These are phyloP conservation scores for Myrmecobius fasciatus DNA, from an alignment of 2,113 vertebrate species.

Conservation along the genomic window DNA sequence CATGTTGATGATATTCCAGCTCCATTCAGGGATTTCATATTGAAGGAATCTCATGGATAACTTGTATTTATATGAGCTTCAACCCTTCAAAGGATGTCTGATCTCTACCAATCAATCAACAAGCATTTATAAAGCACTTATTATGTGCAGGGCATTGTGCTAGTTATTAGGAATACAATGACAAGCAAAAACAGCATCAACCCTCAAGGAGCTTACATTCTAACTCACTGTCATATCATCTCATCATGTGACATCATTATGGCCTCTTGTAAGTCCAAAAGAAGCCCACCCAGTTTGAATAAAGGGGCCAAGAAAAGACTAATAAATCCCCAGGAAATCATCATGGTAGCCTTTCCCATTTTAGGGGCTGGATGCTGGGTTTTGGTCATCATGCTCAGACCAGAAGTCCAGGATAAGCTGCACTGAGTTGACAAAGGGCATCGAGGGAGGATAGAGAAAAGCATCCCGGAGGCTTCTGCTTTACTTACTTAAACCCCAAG, in stretches of 20 bases:
- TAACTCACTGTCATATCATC: not conserved
- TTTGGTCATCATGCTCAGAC: conserved; percentile 41
- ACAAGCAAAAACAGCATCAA: not conserved
- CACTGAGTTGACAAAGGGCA: conserved; percentile 31
- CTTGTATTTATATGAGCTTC: not conserved
- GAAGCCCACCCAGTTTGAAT: not conserved
- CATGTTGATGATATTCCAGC: not conserved
- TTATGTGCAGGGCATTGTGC: not conserved
- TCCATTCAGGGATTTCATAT: not conserved
- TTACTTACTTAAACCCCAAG: conserved; percentile 33
- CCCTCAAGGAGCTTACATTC: not conserved
- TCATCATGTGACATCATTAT: not conserved
- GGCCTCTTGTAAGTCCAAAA: not conserved
- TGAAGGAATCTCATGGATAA: not conserved
- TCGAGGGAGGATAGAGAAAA: conserved; percentile 21
- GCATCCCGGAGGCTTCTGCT: conserved; percentile 23
- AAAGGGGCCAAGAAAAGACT: not conserved
- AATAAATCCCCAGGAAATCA: conserved; percentile 30
- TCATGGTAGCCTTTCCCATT: conserved; percentile 43
- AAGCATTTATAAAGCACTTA: not conserved
- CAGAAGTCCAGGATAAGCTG: conserved; percentile 43
- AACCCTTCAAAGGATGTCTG: not conserved
- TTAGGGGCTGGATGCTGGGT: conserved; percentile 50
- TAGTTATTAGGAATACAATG: not conserved
- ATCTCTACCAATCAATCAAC: not conserved